Evolutionary conservation across 2,888 invertebrate genomes (phyloP).

Genomic region (Cremastinae sp.): DNA sequence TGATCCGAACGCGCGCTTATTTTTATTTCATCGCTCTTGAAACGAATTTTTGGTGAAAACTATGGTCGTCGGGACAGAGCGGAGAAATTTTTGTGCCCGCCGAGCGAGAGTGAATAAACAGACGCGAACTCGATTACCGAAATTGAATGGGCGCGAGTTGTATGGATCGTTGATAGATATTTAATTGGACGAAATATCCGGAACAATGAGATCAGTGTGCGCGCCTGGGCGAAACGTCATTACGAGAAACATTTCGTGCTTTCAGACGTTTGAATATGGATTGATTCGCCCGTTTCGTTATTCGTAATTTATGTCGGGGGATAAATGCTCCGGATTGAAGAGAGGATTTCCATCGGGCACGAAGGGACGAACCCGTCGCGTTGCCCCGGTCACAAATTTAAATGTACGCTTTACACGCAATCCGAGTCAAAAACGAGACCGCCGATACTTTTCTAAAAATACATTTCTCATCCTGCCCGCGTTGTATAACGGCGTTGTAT

Average conservation of each 20-base stretch:
- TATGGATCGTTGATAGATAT: conserved; percentile 10
- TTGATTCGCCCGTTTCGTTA: background rate
- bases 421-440: conserved; percentile 23
- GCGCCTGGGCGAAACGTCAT: background rate
- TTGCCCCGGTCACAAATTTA: conserved; percentile 41
- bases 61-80: too few relatives aligned
- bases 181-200: conserved; percentile 6
- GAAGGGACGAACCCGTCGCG: conserved; percentile 31
- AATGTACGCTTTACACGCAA: conserved; percentile 44
- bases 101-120: too few relatives aligned
- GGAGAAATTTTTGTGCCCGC: too few relatives aligned
- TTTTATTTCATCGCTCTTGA: too few relatives aligned
- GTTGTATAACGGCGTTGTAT: conserved; percentile 55
- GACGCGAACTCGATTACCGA: too few relatives aligned
- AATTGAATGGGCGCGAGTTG: too few relatives aligned
- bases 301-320: background rate
- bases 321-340: background rate
- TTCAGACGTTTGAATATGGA: background rate
- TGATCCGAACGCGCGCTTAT: too few relatives aligned
- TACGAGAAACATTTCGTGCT: conserved; percentile 11
- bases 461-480: conserved; percentile 26
- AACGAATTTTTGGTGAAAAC: too few relatives aligned
- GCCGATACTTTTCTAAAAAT: conserved; percentile 46
- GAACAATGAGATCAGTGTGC: too few relatives aligned
- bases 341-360: conserved; percentile 14